Evolutionary conservation across 2,113 vertebrate species (phyloP), one percentile per base, ranked within the genome.

Genomic region (Sorex fumeus): DNA sequence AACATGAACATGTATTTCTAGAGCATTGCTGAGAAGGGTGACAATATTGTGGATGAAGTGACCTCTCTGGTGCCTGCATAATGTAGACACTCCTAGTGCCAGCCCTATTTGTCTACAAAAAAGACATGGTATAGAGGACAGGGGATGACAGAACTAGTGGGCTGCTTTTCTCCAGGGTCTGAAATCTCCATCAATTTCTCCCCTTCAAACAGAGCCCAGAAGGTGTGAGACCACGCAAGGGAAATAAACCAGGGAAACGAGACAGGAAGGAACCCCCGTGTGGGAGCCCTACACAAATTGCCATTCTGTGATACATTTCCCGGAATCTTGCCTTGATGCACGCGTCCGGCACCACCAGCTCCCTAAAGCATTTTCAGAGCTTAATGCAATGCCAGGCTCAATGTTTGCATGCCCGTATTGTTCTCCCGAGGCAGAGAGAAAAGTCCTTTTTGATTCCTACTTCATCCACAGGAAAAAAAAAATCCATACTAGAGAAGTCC

Each of bases 371-470:
- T 90, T 88, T 93, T 91, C 92, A 91, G 88, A 89, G 87, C 78
- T 90, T 88, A 87, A 81, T 40, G 69, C 92, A 23, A 69, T 30
- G 57, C 47, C 64, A 67, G 84, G 87, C 91, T 95, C 67, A 32
- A 32, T 60, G 90, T 92, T 84, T 88, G 83, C 88, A 87, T 25
- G 90, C 50, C 84, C 0, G 0, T 53, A 78, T 87, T 90, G 50
- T 92, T 90, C 93, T 95, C 91, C 80, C 3, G 83, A 84, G 91
- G 92, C 88, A 92, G 53, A 87, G 27, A 0, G 8, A 84, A 93
- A 97, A 94, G 88, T 80, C 91, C 83, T 86, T 95, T 95, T 90
- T 93, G 92, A 96, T 96, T 95, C 93, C 88, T 76, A 72, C 69
- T 94, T 95, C 91, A 93, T 96, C 91, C 91, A 93, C 43, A 94